phyloP scores from a whole-genome alignment of 2,888 invertebrate genomes.

The Tipula lateralis region DNA sequence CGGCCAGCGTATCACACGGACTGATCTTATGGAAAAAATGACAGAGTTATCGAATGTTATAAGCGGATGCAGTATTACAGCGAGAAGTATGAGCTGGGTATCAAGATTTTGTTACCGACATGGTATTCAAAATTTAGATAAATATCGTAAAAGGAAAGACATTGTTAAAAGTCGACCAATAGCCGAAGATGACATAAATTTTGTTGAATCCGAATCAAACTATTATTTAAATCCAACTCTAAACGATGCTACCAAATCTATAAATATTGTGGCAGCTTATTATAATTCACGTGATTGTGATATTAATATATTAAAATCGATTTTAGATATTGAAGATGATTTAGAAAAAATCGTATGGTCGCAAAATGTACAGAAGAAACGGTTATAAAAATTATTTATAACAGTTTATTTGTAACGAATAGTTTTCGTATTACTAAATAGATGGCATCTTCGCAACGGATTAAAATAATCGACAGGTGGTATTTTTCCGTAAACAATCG shows the following conservation, averaged over 20 bases:
- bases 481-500: not conserved
- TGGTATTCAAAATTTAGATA: not conserved
- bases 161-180: not conserved
- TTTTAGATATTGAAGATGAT: not conserved
- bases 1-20: not conserved
- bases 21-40: not conserved
- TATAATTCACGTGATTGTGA: not conserved
- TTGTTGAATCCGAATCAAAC: not conserved
- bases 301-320: not conserved
- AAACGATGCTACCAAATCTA: not conserved
- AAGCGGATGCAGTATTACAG: not conserved
- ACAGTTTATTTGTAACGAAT: not conserved
- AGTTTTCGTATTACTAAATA: not conserved
- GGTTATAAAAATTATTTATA: not conserved
- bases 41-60: not conserved
- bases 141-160: not conserved
- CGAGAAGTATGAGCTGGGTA: not conserved
- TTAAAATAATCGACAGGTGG: conserved; percentile 6
- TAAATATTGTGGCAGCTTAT: not conserved
- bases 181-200: not conserved
- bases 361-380: not conserved
- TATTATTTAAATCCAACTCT: not conserved
- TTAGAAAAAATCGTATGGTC: not conserved
- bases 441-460: not conserved
- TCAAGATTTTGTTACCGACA: not conserved